Evolutionary conservation across 2,797 vertebrate genomes (phyloP), one percentile per base, ranked within the genome.

Genomic region (Micropoecilia bifurca): DNA sequence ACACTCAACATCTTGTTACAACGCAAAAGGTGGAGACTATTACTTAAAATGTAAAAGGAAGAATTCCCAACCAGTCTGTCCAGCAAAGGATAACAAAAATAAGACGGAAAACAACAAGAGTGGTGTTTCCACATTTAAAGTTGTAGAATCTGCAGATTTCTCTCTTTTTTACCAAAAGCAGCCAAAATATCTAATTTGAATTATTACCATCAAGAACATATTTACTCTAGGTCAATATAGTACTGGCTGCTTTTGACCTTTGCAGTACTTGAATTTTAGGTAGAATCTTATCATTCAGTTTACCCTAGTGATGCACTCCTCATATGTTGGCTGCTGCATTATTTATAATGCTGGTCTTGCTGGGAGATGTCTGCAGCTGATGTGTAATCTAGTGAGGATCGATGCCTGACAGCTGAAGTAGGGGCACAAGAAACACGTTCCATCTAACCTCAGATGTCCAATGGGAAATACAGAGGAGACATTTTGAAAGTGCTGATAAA

Each of bases 301-400:
- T 74, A 83, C 89, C 87, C 89, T 50, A 79, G 91, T 92, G 91
- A 88, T 74, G 69, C 72, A 71, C 82, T 91, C 85, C 83, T 84
- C 77, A 81, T 88, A 88, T 80, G 79, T 78, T 79, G 72, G 71
- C 87, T 92, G 80, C 88, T 91, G 81, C 81, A 89, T 95, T 90
- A 94, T 95, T 95, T 92, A 94, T 91, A 80, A 84, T 80, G 59
- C 86, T 87, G 90, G 84, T 88, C 86, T 85, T 78, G 43, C 77
- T 39, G 79, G 87, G 79, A 82, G 85, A 82, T 75, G 87, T 68
- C 81, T 68, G 79, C 75, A 66, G 82, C 80, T 89, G 89, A 91
- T 92, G 90, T 92, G 90, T 93, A 93, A 93, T 94, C 91, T 91
- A 76, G 83, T 77, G 82, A 87, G 86, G 92, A 93, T 95, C 91